Conservation (phyloP, 2,797 vertebrate genomes). For the Melanotaenia parkinsoni region DNA sequence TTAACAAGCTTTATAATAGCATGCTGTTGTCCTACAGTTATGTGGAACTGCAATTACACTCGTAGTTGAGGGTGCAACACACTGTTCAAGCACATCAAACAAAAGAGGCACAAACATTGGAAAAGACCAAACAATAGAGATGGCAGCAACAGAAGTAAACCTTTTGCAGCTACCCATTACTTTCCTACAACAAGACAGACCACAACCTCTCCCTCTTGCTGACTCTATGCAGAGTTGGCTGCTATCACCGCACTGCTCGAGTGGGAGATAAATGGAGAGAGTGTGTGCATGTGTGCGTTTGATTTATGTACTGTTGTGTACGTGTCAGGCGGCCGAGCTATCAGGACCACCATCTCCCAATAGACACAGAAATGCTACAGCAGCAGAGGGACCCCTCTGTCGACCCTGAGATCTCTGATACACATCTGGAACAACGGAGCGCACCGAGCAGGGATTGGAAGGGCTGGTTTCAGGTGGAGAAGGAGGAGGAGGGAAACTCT, state of each 20-base stretch:
- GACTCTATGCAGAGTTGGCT: constrained; percentile 74
- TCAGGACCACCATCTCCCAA: constrained; percentile 83
- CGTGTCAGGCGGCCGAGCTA: constrained; percentile 77
- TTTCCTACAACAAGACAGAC: constrained; percentile 72
- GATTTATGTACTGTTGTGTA: constrained; percentile 87
- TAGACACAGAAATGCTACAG: constrained; percentile 81
- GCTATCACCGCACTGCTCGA: constrained; percentile 63
- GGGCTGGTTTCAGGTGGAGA: constrained; percentile 30
- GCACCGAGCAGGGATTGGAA: constrained; percentile 38
- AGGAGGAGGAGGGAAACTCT: constrained; percentile 23
- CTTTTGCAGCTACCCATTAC: constrained; percentile 69
- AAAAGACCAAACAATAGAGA: constrained; percentile 62
- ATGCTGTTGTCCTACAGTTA: constrained; percentile 58
- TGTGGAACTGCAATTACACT: constrained; percentile 69
- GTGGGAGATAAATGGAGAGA: constrained; percentile 76
- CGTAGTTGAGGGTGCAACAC: constrained; percentile 37
- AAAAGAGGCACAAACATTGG: constrained; percentile 61
- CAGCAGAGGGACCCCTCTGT: constrained; percentile 76
- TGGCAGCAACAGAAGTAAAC: constrained; percentile 61
- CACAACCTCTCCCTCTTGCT: constrained; percentile 56
- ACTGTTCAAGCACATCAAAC: constrained; percentile 59
- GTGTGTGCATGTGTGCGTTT: constrained; percentile 69
- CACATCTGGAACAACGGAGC: constrained; percentile 81
- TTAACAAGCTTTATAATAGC: constrained; percentile 68
- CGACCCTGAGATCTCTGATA: constrained; percentile 80